Conservation (phyloP, 2,797 vertebrate genomes). For the Enteromius treurensis region DNA sequence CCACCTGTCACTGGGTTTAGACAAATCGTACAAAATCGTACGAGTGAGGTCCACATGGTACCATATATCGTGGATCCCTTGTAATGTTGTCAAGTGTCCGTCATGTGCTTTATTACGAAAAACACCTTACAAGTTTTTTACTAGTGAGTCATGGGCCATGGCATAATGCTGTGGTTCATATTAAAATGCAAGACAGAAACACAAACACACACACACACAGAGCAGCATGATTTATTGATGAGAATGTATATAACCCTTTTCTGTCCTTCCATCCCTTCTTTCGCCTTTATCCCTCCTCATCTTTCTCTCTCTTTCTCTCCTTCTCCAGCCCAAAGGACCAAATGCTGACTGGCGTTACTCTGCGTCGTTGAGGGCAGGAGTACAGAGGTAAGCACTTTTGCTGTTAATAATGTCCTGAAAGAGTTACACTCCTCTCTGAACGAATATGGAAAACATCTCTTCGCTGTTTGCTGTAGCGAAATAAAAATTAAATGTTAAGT, state of each 20-base stretch:
- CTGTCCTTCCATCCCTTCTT: constrained; percentile 30
- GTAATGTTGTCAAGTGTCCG: constrained; percentile 49
- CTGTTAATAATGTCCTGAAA: constrained; percentile 51
- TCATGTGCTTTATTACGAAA: constrained; percentile 53
- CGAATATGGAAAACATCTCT: background rate
- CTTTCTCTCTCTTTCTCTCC: constrained; percentile 46
- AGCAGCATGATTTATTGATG: constrained; percentile 79
- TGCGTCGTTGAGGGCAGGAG: constrained; percentile 93
- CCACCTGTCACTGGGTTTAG: too few relatives aligned
- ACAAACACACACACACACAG: constrained; percentile 61
- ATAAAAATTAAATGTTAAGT: background rate
- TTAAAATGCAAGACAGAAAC: constrained; percentile 67
- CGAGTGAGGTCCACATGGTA: background rate
- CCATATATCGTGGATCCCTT: background rate
- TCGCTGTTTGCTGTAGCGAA: background rate
- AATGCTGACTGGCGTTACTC: constrained; percentile 99
- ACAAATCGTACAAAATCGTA: too few relatives aligned
- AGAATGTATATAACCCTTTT: constrained; percentile 63
- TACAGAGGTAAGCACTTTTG: constrained; percentile 90
- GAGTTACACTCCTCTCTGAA: constrained; percentile 58
- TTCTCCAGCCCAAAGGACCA: constrained; percentile 89
- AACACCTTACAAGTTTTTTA: constrained; percentile 52
- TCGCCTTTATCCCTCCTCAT: constrained; percentile 41
- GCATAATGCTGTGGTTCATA: constrained; percentile 67
- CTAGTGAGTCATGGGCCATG: constrained; percentile 48